Conservation (phyloP, 2,888 invertebrate species). For the Chloromyia formosa region DNA sequence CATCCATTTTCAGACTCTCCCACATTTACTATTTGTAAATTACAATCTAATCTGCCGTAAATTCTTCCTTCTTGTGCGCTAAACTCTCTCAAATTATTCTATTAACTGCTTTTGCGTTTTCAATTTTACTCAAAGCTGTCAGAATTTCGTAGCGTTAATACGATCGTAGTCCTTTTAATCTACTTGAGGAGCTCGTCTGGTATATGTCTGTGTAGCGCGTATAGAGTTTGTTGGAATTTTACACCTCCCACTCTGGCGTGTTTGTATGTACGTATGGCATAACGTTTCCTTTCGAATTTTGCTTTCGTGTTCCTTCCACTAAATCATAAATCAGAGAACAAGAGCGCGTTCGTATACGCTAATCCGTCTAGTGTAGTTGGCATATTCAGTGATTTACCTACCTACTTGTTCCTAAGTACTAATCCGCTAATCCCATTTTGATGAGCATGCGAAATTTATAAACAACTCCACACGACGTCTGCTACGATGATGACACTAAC, state of each 20-base stretch:
- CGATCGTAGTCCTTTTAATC: conserved; percentile 8
- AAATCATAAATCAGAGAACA: conserved; percentile 39
- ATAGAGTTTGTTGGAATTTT: neutral
- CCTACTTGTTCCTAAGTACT: conserved; percentile 24
- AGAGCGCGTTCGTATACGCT: conserved; percentile 9
- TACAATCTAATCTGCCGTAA: conserved; percentile 16
- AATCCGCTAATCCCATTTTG: conserved; percentile 41
- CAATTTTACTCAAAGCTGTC: conserved; percentile 22
- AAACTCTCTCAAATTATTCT: conserved; percentile 22
- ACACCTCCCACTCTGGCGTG: no score
- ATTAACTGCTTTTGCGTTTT: conserved; percentile 27
- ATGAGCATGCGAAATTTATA: conserved; percentile 41
- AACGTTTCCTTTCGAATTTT: neutral
- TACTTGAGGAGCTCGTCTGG: neutral
- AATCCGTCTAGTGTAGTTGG: conserved; percentile 39
- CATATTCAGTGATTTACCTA: conserved; percentile 19
- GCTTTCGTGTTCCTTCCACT: conserved; percentile 8
- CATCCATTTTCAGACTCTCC: neutral
- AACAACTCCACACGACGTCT: conserved; percentile 23
- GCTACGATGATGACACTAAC: neutral
- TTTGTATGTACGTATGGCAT: neutral
- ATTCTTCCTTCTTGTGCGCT: neutral
- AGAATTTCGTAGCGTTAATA: conserved; percentile 23
- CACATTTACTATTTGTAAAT: conserved; percentile 8
- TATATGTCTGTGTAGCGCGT: neutral